Evolutionary conservation across 2,113 vertebrate genomes (phyloP).

Genomic region (Pterocles gutturalis): DNA sequence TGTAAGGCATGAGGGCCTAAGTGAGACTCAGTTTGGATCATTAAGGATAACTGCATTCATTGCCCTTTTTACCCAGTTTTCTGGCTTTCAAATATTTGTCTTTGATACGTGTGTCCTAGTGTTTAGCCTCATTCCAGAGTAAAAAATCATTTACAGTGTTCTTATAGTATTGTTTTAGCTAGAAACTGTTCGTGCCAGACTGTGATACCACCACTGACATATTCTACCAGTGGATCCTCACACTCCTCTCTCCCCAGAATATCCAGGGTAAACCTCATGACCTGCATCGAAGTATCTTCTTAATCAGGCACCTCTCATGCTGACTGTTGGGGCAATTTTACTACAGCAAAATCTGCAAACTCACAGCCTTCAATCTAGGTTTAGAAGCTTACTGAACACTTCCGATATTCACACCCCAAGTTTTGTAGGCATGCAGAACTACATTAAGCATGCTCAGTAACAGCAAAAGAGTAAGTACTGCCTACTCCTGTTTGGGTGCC

Average conservation of each 20-base stretch:
- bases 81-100: not conserved
- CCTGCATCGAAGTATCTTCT: not conserved
- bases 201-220: not conserved
- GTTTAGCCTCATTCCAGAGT: not conserved
- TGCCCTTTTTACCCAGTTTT: not conserved
- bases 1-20: not conserved
- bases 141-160: not conserved
- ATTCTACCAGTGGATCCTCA: not conserved
- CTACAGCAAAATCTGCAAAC: not conserved
- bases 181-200: not conserved
- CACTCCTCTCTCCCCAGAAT: not conserved
- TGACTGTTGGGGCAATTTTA: not conserved
- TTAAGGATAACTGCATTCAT: not conserved
- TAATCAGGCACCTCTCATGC: not conserved
- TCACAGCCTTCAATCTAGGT: not conserved
- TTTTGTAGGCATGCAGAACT: not conserved
- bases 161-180: not conserved
- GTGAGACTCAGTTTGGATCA: not conserved
- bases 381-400: not conserved
- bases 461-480: not conserved
- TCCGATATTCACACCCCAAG: not conserved
- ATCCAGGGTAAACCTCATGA: not conserved
- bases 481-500: not conserved
- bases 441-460: not conserved
- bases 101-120: accelerated